Evolutionary conservation across 2,888 invertebrate species (phyloP), one percentile per base, ranked within the genome.

Genomic region (Synergus umbraculus): DNA sequence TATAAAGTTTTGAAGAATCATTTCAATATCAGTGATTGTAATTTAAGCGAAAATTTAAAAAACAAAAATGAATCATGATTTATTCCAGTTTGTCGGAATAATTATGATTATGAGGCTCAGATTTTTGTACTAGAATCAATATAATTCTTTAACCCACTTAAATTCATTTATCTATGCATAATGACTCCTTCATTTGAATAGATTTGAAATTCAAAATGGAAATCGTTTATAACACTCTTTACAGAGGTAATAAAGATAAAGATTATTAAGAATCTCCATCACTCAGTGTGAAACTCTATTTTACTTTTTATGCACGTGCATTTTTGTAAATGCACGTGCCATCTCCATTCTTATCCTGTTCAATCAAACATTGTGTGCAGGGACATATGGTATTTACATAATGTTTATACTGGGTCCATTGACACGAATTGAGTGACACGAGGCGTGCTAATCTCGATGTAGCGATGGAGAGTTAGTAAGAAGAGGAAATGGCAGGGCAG

Each of bases 371-470:
- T 69, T 69, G 29, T 69, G 46, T 54, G 29, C 54, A 12, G 54
- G 54, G 29, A 54, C n/a, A 37, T 54, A 44, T 15, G 22, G 29
- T 69, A 73, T 73, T 54, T 73, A 54, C 73, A 73, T 73, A 73
- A 73, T 73, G 54, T 73, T 73, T 73, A 54, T 73, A 54, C 73
- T 29, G 73, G 54, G 41, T 49, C 73, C 73, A 73, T 73, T 73
- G 73, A 73, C 73, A 73, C 54, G n/a, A 73, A 54, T 73, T 73
- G 54, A 54, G 73, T 73, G 73, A 73, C 73, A 73, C 73, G 54
- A 73, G 54, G 73, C 73, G 54, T 73, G 54, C 54, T 73, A 73
- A 73, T 73, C 73, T 73, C 37, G 54, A 37, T 54, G 54, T 41
- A 73, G 22, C 49, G n/a, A 73, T 73, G 54, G 73, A 73, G 73